Evolutionary conservation across 2,888 invertebrate genomes (phyloP).

Genomic region (Serrognathus titanus): DNA sequence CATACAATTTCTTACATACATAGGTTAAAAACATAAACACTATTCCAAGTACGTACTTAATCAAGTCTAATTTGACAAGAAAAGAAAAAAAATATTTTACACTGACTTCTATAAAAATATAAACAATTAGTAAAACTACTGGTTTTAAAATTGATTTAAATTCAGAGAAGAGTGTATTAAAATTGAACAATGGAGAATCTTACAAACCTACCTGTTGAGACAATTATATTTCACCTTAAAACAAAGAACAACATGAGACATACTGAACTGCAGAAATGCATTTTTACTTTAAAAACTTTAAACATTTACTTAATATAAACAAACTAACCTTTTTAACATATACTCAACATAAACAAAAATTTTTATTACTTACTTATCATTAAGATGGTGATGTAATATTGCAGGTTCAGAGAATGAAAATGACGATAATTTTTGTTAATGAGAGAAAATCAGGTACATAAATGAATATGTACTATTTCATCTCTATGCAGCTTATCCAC

Average conservation of each 20-base stretch:
- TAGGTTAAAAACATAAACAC: constrained; percentile 20
- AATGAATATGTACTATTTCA: constrained; percentile 41
- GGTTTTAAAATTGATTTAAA: constrained; percentile 1
- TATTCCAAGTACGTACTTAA: constrained; percentile 16
- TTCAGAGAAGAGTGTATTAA: neutral
- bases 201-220: no score
- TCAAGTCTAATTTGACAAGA: constrained; percentile 14
- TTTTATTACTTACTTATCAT: constrained; percentile 4
- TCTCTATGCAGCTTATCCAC: neutral
- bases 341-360: constrained; percentile 3
- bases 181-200: neutral
- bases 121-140: constrained; percentile 17
- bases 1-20: constrained; percentile 21
- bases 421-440: constrained; percentile 19
- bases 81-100: constrained; percentile 17
- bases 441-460: constrained; percentile 42
- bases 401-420: constrained; percentile 15
- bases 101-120: constrained; percentile 21
- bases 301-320: neutral
- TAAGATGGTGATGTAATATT: constrained; percentile 14
- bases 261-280: neutral
- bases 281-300: neutral
- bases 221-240: neutral
- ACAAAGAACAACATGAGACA: neutral
- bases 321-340: constrained; percentile 2